These are phyloP conservation scores for Pedionomus torquatus DNA, from an alignment of 2,113 vertebrate genomes.

Conservation along the genomic window DNA sequence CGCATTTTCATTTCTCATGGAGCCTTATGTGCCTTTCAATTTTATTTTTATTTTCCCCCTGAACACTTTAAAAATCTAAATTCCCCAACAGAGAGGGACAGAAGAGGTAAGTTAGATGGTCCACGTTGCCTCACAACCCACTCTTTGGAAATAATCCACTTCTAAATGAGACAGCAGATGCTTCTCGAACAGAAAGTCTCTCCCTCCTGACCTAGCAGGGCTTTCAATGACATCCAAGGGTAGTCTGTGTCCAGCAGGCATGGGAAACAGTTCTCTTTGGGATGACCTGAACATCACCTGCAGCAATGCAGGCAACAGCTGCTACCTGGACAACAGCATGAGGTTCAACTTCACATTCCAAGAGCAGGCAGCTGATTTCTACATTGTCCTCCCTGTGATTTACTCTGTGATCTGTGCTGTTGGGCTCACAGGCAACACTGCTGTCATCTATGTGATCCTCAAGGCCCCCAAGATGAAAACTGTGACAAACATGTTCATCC, in stretches of 20 bases:
- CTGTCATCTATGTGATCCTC: constrained; percentile 89
- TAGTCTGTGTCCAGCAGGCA: not conserved
- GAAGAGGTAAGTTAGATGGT: not conserved
- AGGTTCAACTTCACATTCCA: constrained; percentile 26
- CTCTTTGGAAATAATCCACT: not conserved
- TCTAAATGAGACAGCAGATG: not conserved
- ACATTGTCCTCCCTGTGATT: constrained; percentile 83
- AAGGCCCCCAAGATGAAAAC: constrained; percentile 93
- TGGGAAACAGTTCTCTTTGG: constrained; percentile 63
- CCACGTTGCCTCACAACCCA: not conserved
- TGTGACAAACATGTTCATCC: constrained; percentile 90
- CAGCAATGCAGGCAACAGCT: not conserved
- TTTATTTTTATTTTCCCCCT: rapidly evolving
- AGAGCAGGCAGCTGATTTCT: constrained; percentile 75
- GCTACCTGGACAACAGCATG: constrained; percentile 4
- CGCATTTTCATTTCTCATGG: not conserved
- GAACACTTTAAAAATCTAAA: not conserved
- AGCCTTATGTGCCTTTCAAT: not conserved
- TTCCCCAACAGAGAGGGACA: not conserved
- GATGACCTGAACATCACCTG: not conserved
- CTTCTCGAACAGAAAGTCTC: not conserved
- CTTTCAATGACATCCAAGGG: not conserved
- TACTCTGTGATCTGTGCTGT: constrained; percentile 87
- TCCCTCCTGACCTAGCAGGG: not conserved
- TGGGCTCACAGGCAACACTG: constrained; percentile 87